Percentiles rank a stretch among this genome's conserved stretches.
Evolutionary conservation across 2,113 vertebrate species (phyloP).

Genomic region (Salvelinus namaycush): DNA sequence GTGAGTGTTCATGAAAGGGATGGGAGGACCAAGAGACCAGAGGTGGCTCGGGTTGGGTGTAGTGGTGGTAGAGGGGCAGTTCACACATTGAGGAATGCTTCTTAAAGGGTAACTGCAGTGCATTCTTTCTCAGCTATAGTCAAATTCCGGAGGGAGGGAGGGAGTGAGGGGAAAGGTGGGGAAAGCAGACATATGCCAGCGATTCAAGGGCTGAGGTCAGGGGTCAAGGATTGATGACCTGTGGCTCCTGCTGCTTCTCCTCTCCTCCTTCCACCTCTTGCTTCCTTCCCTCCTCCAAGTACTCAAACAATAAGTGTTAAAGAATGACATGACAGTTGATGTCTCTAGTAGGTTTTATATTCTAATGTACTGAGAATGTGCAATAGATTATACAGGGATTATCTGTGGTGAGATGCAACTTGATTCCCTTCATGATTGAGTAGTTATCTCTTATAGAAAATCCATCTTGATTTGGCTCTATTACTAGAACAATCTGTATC

Average conservation of each 20-base stretch:
- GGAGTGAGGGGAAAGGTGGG: constrained; percentile 43
- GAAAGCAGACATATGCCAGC: constrained; percentile 70
- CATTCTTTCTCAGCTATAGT: constrained; percentile 35
- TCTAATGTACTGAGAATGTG: background rate
- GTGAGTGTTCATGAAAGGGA: too few relatives aligned
- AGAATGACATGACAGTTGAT: background rate
- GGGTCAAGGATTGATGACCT: constrained; percentile 62
- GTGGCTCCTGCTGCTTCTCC: constrained; percentile 43
- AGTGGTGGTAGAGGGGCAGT: too few relatives aligned
- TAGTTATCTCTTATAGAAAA: background rate
- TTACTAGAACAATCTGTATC: background rate
- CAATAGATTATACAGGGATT: background rate
- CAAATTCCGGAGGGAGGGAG: constrained; percentile 39
- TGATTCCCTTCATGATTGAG: background rate
- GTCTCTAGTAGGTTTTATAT: background rate
- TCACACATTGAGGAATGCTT: constrained; percentile 14
- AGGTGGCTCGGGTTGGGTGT: too few relatives aligned
- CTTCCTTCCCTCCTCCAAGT: too few relatives aligned
- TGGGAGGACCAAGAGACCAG: too few relatives aligned
- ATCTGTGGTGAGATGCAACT: background rate
- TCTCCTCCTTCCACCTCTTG: constrained; percentile 32
- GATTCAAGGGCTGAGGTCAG: constrained; percentile 61
- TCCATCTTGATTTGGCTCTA: background rate
- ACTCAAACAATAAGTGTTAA: constrained; percentile 11
- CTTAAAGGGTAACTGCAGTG: constrained; percentile 12